A percentile compares a stretch with the other conserved stretches of the same genome.
These are phyloP conservation scores for Piscicola geometra DNA, from an alignment of 2,888 invertebrate species.

Conservation along the genomic window DNA sequence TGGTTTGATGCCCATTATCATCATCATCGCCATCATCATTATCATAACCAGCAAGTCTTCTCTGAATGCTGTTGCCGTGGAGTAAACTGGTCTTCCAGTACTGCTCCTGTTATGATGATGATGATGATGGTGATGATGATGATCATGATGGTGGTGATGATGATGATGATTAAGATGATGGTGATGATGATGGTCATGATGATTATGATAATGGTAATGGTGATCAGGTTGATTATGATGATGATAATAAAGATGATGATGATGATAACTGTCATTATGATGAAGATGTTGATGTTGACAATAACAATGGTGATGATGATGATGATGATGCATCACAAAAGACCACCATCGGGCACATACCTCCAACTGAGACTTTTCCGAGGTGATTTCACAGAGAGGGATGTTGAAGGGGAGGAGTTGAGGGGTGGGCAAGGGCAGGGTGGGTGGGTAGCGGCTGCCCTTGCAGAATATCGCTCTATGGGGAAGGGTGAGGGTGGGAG, in stretches of 20 bases:
- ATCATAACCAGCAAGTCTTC: slow-evolving; percentile 49
- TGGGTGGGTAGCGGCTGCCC: slow-evolving; percentile 79
- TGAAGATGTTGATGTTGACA: background rate
- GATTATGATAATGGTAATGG: too few relatives aligned
- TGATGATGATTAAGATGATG: too few relatives aligned
- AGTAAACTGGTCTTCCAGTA: slow-evolving; percentile 48
- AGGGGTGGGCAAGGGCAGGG: slow-evolving; percentile 78
- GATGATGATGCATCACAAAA: too few relatives aligned
- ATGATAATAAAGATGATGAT: background rate
- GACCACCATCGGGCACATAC: slow-evolving; percentile 57
- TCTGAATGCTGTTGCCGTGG: slow-evolving; percentile 47
- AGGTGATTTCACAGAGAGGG: slow-evolving; percentile 71
- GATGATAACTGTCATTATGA: background rate
- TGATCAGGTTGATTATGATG: too few relatives aligned
- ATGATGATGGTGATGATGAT: too few relatives aligned
- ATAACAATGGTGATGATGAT: too few relatives aligned
- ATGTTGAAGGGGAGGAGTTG: slow-evolving; percentile 68
- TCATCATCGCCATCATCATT: too few relatives aligned
- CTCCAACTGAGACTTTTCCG: slow-evolving; percentile 78
- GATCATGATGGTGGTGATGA: too few relatives aligned
- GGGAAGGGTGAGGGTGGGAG: too few relatives aligned
- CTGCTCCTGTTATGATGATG: slow-evolving; percentile 48
- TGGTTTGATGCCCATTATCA: background rate
- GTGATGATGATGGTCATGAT: too few relatives aligned
- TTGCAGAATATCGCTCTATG: slow-evolving; percentile 75